Evolutionary conservation across 2,888 invertebrate genomes (phyloP).

Genomic region (Yponomeuta evonymella): DNA sequence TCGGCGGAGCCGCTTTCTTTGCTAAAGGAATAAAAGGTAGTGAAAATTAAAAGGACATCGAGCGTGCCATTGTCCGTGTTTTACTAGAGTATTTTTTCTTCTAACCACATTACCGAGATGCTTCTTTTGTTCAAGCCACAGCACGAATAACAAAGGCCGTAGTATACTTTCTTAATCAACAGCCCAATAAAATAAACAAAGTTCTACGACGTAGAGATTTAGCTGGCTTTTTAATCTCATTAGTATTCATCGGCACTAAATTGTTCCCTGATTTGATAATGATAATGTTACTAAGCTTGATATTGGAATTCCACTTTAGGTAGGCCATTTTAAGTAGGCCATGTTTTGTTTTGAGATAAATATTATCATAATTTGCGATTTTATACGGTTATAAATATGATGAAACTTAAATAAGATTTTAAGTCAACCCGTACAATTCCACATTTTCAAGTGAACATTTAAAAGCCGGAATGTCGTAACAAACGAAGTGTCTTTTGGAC

Average conservation of each 20-base stretch:
- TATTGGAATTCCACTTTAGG: not conserved
- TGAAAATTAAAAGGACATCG: conserved; percentile 14
- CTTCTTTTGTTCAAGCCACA: not conserved
- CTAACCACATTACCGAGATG: conserved; percentile 3
- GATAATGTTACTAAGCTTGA: not conserved
- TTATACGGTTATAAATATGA: not conserved
- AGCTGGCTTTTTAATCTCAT: not conserved
- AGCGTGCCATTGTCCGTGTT: conserved; percentile 11
- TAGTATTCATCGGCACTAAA: not conserved
- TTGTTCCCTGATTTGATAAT: not conserved
- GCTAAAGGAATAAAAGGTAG: conserved; percentile 7
- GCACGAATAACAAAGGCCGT: not conserved
- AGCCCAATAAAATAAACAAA: too few species aligned
- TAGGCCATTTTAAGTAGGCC: not conserved
- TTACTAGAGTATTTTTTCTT: not conserved
- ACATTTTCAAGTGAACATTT: not conserved
- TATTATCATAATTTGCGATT: not conserved
- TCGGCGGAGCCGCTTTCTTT: conserved; percentile 4
- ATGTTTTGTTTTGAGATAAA: not conserved
- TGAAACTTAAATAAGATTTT: not conserved
- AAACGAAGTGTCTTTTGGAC: not conserved
- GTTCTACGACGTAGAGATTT: not conserved
- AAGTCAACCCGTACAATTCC: not conserved
- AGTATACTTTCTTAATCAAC: too few species aligned
- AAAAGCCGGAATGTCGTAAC: not conserved